These are phyloP conservation scores for Trichomycterus rosablanca DNA, from an alignment of 2,113 vertebrate genomes.

Conservation along the genomic window DNA sequence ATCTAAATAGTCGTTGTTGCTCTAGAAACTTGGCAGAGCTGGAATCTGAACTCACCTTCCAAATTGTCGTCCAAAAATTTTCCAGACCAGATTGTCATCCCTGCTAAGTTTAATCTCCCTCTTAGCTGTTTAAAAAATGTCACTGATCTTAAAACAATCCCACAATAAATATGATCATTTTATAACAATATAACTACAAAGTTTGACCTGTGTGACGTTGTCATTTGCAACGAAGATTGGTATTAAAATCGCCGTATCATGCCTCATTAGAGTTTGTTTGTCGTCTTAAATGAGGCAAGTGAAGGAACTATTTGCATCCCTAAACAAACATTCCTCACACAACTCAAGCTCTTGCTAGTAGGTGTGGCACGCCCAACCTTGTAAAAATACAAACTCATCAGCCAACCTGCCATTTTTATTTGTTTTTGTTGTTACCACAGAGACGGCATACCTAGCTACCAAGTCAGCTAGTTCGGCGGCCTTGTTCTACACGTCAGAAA, in stretches of 20 bases:
- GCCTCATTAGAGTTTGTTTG: constrained; percentile 30
- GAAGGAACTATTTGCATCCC: constrained; percentile 33
- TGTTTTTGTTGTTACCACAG: constrained; percentile 36
- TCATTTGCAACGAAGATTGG: not conserved
- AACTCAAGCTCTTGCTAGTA: constrained; percentile 16
- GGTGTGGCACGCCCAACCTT: not conserved
- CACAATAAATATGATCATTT: too few relatives aligned
- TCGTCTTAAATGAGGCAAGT: constrained; percentile 39
- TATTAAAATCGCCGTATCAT: constrained; percentile 23
- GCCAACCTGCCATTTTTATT: constrained; percentile 29
- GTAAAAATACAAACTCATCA: constrained; percentile 20
- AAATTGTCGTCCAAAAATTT: too few relatives aligned
- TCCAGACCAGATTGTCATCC: too few relatives aligned
- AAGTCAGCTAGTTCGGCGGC: constrained; percentile 9
- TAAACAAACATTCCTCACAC: constrained; percentile 19
- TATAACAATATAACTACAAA: too few relatives aligned
- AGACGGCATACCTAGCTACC: not conserved
- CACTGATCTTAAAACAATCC: too few relatives aligned
- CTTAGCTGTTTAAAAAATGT: too few relatives aligned
- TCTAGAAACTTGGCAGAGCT: too few relatives aligned
- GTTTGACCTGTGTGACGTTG: too few relatives aligned
- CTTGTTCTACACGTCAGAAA: not conserved
- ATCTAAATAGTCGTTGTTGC: too few relatives aligned
- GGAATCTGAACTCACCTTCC: too few relatives aligned
- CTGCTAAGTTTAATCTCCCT: too few relatives aligned